Percentiles rank a stretch among this genome's conserved stretches.
phyloP scores from a whole-genome alignment of 2,797 vertebrate genomes.

The Pristis pectinata region DNA sequence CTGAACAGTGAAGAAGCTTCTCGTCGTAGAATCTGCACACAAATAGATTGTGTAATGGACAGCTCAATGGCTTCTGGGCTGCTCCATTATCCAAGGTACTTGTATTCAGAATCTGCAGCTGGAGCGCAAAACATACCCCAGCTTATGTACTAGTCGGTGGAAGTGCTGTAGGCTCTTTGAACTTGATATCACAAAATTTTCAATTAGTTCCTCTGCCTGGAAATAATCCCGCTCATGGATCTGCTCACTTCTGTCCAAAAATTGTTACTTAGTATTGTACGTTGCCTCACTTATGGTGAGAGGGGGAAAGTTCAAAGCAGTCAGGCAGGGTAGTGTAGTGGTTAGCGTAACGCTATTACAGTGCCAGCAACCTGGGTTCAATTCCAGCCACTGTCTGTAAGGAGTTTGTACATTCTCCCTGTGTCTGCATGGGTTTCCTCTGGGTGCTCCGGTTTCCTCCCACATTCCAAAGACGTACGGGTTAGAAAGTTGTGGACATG shows the following conservation, averaged over 20 bases:
- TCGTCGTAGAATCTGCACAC: not conserved
- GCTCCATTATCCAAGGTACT: not conserved
- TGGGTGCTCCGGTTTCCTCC: too few relatives aligned
- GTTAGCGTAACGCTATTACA: too few relatives aligned
- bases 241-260: not conserved
- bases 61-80: not conserved
- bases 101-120: not conserved
- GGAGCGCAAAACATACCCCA: not conserved
- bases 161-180: not conserved
- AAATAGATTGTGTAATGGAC: not conserved
- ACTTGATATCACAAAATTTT: not conserved
- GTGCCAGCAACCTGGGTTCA: too few relatives aligned
- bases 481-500: too few relatives aligned
- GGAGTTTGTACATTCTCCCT: too few relatives aligned
- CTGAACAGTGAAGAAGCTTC: not conserved
- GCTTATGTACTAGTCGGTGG: not conserved
- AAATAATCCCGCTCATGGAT: not conserved
- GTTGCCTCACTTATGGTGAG: too few relatives aligned
- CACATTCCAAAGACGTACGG: too few relatives aligned
- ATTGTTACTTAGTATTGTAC: not conserved
- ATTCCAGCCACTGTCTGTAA: too few relatives aligned
- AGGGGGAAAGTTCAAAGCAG: too few relatives aligned
- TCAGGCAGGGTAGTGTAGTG: too few relatives aligned
- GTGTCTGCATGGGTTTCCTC: too few relatives aligned
- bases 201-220: not conserved